Base-by-base conservation (phyloP, 2,888 invertebrate genomes). In the Philonicus albiceps region DNA sequence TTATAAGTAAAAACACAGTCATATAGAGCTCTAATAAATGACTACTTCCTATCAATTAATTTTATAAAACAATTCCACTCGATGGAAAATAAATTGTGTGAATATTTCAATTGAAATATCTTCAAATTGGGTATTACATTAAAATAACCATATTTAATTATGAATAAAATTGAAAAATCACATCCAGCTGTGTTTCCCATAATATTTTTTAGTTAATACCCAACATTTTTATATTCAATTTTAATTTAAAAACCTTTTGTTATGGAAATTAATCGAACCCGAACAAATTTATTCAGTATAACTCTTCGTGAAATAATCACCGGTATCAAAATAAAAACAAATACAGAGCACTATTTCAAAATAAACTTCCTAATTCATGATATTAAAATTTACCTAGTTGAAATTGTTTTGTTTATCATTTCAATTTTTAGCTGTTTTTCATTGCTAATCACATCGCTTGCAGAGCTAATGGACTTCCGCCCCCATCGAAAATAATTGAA, bases 401-500 rank as follows among this genome's bases (percentile, higher is more conserved):
- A 43, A 43, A 43, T 43, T 43, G 16, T 3, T 3, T 49, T 49
- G 49, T 49, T 49, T 49, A 6, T 49, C 6, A 4, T 64, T 64
- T 64, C 0, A n/a, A 22, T 22, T 64, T 72, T 11, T 49, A 78
- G 78, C 43, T 78, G 3, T 83, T 34, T 72, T 83, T 83, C 34
- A 37, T 43, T 37, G 83, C 83, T 11, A 34, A 83, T 34, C 83
- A 83, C 49, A 72, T 83, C 22, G 64, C 83, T 19, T 19, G 64
- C 11, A 19, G 83, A 37, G 64, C 40, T 19, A 83, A 83, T 19
- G 83, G 83, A 7, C 34, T n/a, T n/a, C 4, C 31, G 0, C 83
- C 83, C 2, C 37, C 83, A 1, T 37, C 83, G n/a, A 11, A 40
- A 85, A 30, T 87, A 30, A 72, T 87, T 13, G 87, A 87, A 85